Evolutionary conservation across 1,140 invertebrate genomes (phyloP), one percentile per base, ranked within the genome.

Genomic region (Mylabris phalerata): DNA sequence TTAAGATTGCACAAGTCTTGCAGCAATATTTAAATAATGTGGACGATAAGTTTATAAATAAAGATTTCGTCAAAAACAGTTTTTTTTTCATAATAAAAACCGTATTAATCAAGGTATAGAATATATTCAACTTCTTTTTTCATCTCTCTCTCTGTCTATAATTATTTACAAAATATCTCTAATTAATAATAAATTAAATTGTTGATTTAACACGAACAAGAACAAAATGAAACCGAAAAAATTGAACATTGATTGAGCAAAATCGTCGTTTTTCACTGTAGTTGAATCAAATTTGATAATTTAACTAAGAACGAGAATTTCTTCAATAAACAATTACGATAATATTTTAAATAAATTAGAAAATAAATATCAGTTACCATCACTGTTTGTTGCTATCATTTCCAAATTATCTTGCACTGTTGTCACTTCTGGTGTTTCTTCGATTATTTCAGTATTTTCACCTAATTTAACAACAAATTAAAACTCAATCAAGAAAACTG

Each of bases 301-400:
- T 26, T 9, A 54, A 46, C 51, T 45, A 43, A 52, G 42, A 46
- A 54, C 44, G 38, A 54, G 38, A 44, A 45, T 54, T 43, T 44
- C 44, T 45, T 42, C 41, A 10, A 44, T 27, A 50, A 50, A 39
- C 46, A 54, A 54, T 45, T 45, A 19, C 19, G 19, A 19, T 2
- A 19, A 19, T 54, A 54, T 44, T 54, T n/a, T 27, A 13, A 54
- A 54, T 59, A 54, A 48, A 49, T 50, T 58, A 58, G 48, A 58
- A 59, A 52, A 59, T 52, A 59, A 59, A 59, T 59, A 59, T 59
- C 57, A 59, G 48, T 26, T 40, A 47, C 46, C 57, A 54, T 54
- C 50, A 52, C 50, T 46, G 52, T 54, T 50, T 54, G 49, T 59
- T 9, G 50, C 41, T 11, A 45, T 19, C 10, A 46, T 45, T 13